A percentile compares a stretch with the other conserved stretches of the same genome.
Conservation (phyloP, 2,113 vertebrate species). For the Brachyhypopomus occidentalis region DNA sequence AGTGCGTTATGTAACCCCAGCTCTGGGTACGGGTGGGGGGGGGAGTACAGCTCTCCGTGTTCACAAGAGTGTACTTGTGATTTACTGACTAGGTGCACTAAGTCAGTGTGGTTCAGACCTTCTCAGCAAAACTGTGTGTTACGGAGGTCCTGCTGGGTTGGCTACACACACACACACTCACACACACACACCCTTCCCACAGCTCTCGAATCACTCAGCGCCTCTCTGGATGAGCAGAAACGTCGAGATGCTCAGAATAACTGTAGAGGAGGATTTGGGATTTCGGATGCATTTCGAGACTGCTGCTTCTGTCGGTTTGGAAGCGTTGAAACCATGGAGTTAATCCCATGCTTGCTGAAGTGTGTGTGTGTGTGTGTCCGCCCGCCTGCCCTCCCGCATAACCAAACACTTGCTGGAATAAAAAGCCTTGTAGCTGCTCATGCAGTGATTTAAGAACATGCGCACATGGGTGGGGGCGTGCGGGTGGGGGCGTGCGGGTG, state of each 20-base stretch:
- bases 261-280: constrained; percentile 15
- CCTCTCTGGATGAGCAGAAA: constrained; percentile 19
- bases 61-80: no score
- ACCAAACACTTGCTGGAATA: not conserved
- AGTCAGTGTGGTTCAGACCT: no score
- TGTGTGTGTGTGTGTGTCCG: constrained; percentile 21
- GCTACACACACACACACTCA: constrained; percentile 8
- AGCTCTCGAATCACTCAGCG: constrained; percentile 19
- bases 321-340: not conserved
- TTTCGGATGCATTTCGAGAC: constrained; percentile 23
- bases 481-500: not conserved
- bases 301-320: not conserved
- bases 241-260: not conserved
- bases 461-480: not conserved
- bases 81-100: no score
- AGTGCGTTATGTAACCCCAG: no score
- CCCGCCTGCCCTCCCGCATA: not conserved
- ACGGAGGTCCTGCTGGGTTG: no score
- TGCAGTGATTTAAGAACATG: not conserved
- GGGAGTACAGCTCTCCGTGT: no score
- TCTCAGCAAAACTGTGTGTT: no score
- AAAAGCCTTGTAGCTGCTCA: not conserved
- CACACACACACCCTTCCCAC: constrained; percentile 23
- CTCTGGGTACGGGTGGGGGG: no score
- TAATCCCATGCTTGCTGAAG: not conserved